Conservation (phyloP, 2,797 vertebrate genomes). For the Percopsis omiscomaycus region DNA sequence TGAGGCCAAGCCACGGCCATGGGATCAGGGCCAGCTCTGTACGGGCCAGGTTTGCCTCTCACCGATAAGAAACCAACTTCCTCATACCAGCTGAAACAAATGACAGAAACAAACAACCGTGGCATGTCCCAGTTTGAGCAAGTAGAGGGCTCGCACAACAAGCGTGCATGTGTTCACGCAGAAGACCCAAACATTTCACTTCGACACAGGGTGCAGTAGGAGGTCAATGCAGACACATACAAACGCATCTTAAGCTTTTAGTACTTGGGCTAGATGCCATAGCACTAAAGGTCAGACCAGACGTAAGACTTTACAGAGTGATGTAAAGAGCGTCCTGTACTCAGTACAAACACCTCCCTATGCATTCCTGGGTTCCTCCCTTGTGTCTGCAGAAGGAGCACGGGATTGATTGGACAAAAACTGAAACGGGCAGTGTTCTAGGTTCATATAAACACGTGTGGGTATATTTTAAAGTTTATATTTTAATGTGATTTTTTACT, state of each 20-base stretch:
- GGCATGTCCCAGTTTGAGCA: slow-evolving; percentile 2
- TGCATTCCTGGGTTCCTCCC: slow-evolving; percentile 54
- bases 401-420: slow-evolving; percentile 3
- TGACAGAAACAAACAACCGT: slow-evolving; percentile 21
- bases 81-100: slow-evolving; percentile 45
- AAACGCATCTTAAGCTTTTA: slow-evolving; percentile 8
- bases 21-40: slow-evolving; percentile 25
- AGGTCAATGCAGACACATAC: slow-evolving; percentile 27
- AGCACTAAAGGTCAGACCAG: slow-evolving; percentile 42
- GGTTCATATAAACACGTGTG: neutral
- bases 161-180: neutral
- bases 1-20: neutral
- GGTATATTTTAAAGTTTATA: neutral
- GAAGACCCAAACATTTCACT: slow-evolving; percentile 11
- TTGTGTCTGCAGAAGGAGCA: slow-evolving; percentile 3
- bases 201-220: slow-evolving; percentile 8
- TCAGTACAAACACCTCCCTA: slow-evolving; percentile 38
- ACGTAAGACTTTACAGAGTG: slow-evolving; percentile 34
- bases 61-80: slow-evolving; percentile 38
- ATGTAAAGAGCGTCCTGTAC: slow-evolving; percentile 28
- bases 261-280: slow-evolving; percentile 40
- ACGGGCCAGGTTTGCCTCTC: slow-evolving; percentile 14
- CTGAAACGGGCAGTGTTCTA: neutral
- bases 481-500: neutral
- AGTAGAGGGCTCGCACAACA: neutral